Conservation (phyloP, 1,140 invertebrate species). For the Drosophila nigromelanica region DNA sequence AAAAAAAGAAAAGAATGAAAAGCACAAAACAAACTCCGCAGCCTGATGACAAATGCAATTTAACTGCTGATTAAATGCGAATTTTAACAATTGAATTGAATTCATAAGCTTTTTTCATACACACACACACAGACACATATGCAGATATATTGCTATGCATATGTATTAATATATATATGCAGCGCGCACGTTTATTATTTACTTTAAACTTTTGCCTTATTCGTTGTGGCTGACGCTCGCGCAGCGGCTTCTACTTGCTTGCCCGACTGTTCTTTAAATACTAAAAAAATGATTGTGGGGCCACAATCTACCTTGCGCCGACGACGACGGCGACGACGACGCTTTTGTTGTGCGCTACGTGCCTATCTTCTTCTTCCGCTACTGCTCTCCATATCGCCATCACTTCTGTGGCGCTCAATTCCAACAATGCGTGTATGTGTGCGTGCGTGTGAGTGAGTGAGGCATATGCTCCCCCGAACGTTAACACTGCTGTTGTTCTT, state of each 20-base stretch:
- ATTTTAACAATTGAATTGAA: slow-evolving; percentile 31
- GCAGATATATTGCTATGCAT: slow-evolving; percentile 5
- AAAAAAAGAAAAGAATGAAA: slow-evolving; percentile 13
- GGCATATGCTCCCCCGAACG: slow-evolving; percentile 12
- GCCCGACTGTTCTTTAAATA: slow-evolving; percentile 58
- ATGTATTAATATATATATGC: slow-evolving; percentile 14
- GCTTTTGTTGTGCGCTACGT: slow-evolving; percentile 51
- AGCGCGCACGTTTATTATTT: slow-evolving; percentile 35
- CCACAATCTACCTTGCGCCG: slow-evolving; percentile 47
- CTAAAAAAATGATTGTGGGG: slow-evolving; percentile 49
- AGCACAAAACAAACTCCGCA: slow-evolving; percentile 36
- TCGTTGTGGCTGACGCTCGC: slow-evolving; percentile 31
- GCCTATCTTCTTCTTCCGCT: slow-evolving; percentile 38
- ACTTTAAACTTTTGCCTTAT: slow-evolving; percentile 46
- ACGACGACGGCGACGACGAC: slow-evolving; percentile 27
- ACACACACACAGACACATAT: slow-evolving; percentile 2
- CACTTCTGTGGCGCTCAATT: slow-evolving; percentile 39
- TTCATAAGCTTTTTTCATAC: slow-evolving; percentile 25
- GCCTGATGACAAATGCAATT: slow-evolving; percentile 50
- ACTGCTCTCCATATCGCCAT: slow-evolving; percentile 43
- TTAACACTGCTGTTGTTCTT: slow-evolving; percentile 12
- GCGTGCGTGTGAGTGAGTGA: slow-evolving; percentile 1
- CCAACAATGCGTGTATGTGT: slow-evolving; percentile 13
- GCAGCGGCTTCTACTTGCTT: slow-evolving; percentile 47
- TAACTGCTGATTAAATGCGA: too few relatives aligned